Conservation (phyloP, 2,888 invertebrate species). For the Coenonympha glycerion region DNA sequence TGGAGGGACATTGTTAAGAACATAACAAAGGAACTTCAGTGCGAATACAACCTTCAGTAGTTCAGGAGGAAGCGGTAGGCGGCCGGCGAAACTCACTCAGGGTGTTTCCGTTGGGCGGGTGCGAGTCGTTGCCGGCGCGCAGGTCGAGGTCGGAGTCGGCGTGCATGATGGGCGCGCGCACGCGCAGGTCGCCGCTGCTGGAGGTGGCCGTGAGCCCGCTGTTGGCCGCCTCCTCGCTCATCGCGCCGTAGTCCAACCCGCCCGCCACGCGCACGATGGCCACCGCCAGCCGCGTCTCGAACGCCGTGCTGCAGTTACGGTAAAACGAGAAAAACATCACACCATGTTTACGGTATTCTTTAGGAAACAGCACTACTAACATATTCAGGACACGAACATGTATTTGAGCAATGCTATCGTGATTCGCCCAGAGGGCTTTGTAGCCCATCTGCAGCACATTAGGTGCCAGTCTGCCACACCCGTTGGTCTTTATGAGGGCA, state of each 20-base stretch:
- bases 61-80: too few relatives aligned
- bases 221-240: constrained; percentile 53
- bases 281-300: constrained; percentile 93
- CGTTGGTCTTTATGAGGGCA: constrained; percentile 91
- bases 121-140: constrained; percentile 45
- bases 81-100: constrained; percentile 45
- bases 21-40: too few relatives aligned
- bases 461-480: constrained; percentile 89
- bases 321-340: too few relatives aligned
- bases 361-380: too few relatives aligned
- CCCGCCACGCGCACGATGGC: constrained; percentile 89
- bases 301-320: constrained; percentile 90
- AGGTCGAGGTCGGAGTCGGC: constrained; percentile 84
- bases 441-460: constrained; percentile 97
- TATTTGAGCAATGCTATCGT: too few relatives aligned
- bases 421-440: constrained; percentile 92
- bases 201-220: constrained; percentile 57
- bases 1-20: too few relatives aligned
- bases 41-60: too few relatives aligned
- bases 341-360: too few relatives aligned
- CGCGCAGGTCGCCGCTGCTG: constrained; percentile 61
- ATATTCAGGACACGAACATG: too few relatives aligned
- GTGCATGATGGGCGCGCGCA: constrained; percentile 75
- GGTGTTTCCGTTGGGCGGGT: constrained; percentile 44
- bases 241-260: constrained; percentile 86